Evolutionary conservation across 2,888 invertebrate species (phyloP), one percentile per base, ranked within the genome.

Genomic region (Eupithecia tripunctaria): DNA sequence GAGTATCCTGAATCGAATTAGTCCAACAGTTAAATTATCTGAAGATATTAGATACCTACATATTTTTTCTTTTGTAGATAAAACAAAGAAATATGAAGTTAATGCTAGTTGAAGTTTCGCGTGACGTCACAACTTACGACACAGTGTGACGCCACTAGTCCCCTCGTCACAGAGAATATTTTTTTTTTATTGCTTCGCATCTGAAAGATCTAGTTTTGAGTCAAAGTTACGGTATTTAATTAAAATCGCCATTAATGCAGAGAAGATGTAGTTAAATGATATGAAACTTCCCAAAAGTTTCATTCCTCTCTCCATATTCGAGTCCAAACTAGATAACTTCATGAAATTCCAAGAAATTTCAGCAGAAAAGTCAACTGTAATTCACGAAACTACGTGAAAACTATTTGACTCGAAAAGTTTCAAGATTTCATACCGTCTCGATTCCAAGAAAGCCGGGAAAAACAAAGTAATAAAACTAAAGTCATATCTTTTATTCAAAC

Each of bases 391-490:
- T 64, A 38, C 64, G 15, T 38, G 64, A 64, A 64, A 60, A 21
- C 59, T 59, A 59, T 18, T 70, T 43, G 41, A 36, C 64, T 59
- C 63, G 25, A 63, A 67, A 67, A 63, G 47, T 18, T 43, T n/a
- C 59, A 60, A 64, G 70, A 43, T 64, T 51, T 70, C 15, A 36
- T 32, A 59, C 25, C 25, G 43, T 21, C 60, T 67, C 15, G 56
- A 29, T 73, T 69, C 67, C 62, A 41, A 64, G 63, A 68, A 68
- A 78, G 76, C 73, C 74, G 47, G 62, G 65, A 76, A 73, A 66
- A 73, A 72, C 73, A 73, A 79, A 74, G 36, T 5, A 43, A 69
- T 72, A 69, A 71, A 73, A 70, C 64, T 56, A 73, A 75, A 64
- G 21, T 60, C 56, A 71, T 59, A 67, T 72, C 43, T 59, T 75